These are phyloP conservation scores for Ibidorhyncha struthersii DNA, from an alignment of 2,113 vertebrate species.

Conservation along the genomic window DNA sequence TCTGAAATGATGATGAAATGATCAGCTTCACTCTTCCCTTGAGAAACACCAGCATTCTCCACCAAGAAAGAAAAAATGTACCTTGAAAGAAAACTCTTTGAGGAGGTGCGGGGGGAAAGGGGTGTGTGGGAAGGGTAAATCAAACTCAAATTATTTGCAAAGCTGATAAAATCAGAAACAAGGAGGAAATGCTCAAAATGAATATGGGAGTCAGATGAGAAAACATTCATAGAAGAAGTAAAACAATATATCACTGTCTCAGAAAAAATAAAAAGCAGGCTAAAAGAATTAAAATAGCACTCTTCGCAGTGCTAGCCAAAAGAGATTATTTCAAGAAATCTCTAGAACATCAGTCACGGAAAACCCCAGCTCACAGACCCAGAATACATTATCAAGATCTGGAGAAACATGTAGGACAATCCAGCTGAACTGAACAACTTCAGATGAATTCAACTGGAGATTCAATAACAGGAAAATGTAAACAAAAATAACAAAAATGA, in stretches of 20 bases:
- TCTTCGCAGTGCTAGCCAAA: not conserved
- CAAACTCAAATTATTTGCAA: not conserved
- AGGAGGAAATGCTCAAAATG: not conserved
- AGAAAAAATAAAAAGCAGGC: not conserved
- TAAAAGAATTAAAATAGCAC: not conserved
- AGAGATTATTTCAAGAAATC: constrained; percentile 2
- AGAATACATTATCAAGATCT: not conserved
- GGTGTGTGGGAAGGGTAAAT: not conserved
- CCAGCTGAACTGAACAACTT: not conserved
- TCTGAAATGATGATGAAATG: not conserved
- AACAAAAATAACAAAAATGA: constrained; percentile 8
- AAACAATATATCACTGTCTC: not conserved
- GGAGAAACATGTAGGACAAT: not conserved
- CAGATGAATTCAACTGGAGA: not conserved
- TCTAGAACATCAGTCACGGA: not conserved
- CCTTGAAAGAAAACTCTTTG: not conserved
- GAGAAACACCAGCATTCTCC: not conserved
- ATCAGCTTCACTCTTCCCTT: not conserved
- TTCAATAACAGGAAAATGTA: constrained; percentile 3
- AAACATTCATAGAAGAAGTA: not conserved
- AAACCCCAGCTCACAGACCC: not conserved
- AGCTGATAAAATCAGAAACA: not conserved
- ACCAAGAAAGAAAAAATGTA: not conserved
- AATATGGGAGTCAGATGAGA: not conserved
- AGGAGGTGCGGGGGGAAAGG: not conserved